These are phyloP conservation scores for Tor tambroides DNA, from an alignment of 2,113 vertebrate species.

Conservation along the genomic window DNA sequence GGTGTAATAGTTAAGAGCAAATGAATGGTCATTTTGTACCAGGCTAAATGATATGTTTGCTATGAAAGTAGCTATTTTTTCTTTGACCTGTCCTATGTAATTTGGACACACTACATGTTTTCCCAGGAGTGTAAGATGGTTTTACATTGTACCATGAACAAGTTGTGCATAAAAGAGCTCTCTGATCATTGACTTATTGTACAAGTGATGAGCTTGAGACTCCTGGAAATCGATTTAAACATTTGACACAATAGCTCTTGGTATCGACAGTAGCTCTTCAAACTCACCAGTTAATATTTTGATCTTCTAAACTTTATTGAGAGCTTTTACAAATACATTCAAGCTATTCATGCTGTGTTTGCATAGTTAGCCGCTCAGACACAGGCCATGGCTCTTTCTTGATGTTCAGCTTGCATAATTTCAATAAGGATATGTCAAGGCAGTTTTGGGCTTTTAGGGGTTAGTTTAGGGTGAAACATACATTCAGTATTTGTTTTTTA, in stretches of 20 bases:
- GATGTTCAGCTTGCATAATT: neutral
- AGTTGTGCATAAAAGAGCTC: neutral
- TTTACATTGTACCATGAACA: neutral
- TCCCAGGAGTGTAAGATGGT: neutral
- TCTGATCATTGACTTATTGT: neutral
- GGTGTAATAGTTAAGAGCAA: too few relatives aligned
- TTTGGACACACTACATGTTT: neutral
- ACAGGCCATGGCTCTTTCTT: neutral
- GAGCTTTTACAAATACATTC: neutral
- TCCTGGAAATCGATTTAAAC: neutral
- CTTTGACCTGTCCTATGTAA: neutral
- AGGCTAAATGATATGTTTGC: neutral
- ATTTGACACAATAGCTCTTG: neutral
- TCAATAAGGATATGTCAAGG: neutral
- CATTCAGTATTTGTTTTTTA: too few relatives aligned
- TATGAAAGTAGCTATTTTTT: neutral
- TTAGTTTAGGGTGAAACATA: neutral
- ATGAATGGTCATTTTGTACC: neutral
- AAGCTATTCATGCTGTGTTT: neutral
- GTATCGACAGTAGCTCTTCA: neutral
- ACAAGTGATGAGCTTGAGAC: neutral
- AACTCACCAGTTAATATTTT: neutral
- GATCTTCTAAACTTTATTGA: neutral
- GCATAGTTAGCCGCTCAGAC: neutral
- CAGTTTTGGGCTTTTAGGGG: neutral